phyloP scores from a whole-genome alignment of 2,888 invertebrate species.

The Ectemnius continuus region DNA sequence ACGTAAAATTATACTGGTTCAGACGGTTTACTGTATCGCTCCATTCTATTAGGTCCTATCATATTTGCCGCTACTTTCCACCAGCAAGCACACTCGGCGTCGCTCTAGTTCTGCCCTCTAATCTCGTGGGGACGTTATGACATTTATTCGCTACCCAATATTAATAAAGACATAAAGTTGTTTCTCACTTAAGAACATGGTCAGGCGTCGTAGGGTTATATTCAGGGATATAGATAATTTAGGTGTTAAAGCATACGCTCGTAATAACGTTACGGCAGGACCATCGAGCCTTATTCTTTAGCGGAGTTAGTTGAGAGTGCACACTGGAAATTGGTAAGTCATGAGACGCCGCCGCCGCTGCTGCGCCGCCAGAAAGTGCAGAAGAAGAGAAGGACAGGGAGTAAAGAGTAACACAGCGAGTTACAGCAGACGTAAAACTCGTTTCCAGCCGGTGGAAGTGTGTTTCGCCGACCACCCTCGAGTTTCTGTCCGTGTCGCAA shows the following conservation, averaged over 20 bases:
- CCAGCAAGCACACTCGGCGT: conserved; percentile 23
- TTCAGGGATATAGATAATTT: not conserved
- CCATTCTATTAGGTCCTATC: conserved; percentile 42
- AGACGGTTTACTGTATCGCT: conserved; percentile 26
- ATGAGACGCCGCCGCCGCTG: conserved; percentile 8
- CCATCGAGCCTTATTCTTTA: not conserved
- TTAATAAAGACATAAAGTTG: conserved; percentile 33
- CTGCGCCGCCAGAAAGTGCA: conserved; percentile 5
- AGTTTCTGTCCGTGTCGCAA: conserved; percentile 32
- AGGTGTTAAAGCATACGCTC: not conserved
- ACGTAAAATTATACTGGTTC: conserved; percentile 53
- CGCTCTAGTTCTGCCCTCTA: conserved; percentile 20
- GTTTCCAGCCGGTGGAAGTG: conserved; percentile 37
- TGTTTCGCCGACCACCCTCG: conserved; percentile 49
- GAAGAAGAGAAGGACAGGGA: not conserved
- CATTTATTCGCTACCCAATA: conserved; percentile 14
- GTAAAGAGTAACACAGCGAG: conserved; percentile 8
- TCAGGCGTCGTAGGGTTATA: not conserved
- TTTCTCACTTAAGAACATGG: not conserved
- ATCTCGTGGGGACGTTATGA: conserved; percentile 33
- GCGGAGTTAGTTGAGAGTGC: not conserved
- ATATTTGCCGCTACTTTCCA: conserved; percentile 31
- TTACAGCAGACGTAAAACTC: conserved; percentile 29
- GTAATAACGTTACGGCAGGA: conserved; percentile 10
- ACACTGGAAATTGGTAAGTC: conserved; percentile 19